These are phyloP conservation scores for Eugnorisma glareosa DNA, from an alignment of 2,888 invertebrate genomes.

Conservation along the genomic window DNA sequence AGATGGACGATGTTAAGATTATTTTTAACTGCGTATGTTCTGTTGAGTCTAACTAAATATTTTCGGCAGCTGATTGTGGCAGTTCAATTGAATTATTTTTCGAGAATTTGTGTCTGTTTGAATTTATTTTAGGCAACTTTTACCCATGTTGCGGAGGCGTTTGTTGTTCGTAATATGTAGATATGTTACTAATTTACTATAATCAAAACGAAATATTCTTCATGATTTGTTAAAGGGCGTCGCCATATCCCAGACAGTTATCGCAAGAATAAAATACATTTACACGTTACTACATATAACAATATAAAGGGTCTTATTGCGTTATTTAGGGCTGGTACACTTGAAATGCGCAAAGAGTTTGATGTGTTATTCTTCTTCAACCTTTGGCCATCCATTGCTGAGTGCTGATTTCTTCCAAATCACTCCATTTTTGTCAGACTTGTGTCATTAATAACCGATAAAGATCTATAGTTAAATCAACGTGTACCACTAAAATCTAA, in stretches of 20 bases:
- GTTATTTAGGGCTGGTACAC: slow-evolving; percentile 33
- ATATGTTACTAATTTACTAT: not conserved
- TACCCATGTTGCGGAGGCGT: not conserved
- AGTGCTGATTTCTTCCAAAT: not conserved
- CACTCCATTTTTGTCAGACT: not conserved
- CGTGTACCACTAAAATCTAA: not conserved
- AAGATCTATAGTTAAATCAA: not conserved
- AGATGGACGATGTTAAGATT: not conserved
- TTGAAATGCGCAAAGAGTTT: not conserved
- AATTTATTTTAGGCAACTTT: not conserved
- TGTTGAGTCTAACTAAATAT: not conserved
- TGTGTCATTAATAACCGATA: too few relatives aligned
- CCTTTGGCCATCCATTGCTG: not conserved
- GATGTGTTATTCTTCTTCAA: not conserved
- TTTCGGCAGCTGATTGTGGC: slow-evolving; percentile 7
- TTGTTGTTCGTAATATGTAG: not conserved
- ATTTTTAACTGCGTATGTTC: not conserved
- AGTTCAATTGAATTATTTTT: slow-evolving; percentile 16
- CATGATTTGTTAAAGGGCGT: not conserved
- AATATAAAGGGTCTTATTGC: slow-evolving; percentile 20
- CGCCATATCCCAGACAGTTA: slow-evolving; percentile 27
- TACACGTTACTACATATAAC: slow-evolving; percentile 28
- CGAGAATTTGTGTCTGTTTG: not conserved
- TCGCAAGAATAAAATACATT: slow-evolving; percentile 23
- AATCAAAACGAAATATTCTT: not conserved